Evolutionary conservation across 37 sponge, comb jelly and placozoan species (phyloP).

Genomic region (Bolinopsis microptera): DNA sequence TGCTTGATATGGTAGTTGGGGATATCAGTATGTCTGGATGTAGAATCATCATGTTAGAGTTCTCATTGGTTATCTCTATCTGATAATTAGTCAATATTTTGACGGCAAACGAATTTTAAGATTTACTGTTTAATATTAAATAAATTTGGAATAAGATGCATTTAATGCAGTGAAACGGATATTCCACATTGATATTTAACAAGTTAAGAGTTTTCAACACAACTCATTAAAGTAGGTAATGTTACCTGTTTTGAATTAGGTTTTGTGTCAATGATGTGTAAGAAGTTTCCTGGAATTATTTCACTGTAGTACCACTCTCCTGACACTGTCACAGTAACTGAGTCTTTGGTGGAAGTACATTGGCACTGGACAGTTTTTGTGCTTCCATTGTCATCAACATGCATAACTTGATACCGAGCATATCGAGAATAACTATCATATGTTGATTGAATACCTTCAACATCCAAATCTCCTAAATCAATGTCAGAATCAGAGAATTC

Average conservation of each 20-base stretch:
- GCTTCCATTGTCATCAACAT: neutral
- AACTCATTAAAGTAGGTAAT: no score
- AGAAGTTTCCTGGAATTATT: neutral
- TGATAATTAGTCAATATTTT: neutral
- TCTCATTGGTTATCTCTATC: constrained; percentile 34
- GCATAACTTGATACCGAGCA: neutral
- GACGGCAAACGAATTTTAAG: neutral
- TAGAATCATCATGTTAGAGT: constrained; percentile 5
- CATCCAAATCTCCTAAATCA: neutral
- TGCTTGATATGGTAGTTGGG: constrained; percentile 50
- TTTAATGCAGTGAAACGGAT: no score
- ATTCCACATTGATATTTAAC: no score
- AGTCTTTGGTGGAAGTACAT: neutral
- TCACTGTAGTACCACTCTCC: constrained; percentile 50
- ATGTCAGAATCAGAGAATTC: neutral
- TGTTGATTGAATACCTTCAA: neutral
- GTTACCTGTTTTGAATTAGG: no score
- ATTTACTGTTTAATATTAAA: neutral
- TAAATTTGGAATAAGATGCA: neutral
- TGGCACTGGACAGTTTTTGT: neutral
- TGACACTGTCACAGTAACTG: neutral
- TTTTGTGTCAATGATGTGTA: neutral
- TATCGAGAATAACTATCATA: neutral
- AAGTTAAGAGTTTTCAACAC: no score
- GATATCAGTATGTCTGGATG: constrained; percentile 39